A percentile compares a stretch with the other conserved stretches of the same genome.
phyloP scores from a whole-genome alignment of 2,888 invertebrate genomes.

The Mythimna albipuncta region DNA sequence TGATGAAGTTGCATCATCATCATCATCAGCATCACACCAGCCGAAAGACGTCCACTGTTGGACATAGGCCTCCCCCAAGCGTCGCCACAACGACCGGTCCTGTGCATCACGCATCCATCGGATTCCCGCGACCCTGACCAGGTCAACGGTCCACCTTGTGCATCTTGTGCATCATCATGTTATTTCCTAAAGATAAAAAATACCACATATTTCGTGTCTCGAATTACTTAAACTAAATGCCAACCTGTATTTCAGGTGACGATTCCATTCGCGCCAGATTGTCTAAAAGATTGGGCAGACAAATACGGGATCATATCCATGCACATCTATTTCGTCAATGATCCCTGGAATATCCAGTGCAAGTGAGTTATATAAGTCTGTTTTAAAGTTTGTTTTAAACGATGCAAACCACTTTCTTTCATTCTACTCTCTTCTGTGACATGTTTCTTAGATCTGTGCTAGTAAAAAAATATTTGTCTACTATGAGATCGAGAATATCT shows the following conservation, averaged over 20 bases:
- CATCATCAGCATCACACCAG: too few relatives aligned
- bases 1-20: not conserved
- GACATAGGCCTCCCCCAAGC: too few relatives aligned
- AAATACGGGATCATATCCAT: conserved; percentile 71
- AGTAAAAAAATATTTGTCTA: not conserved
- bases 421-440: not conserved
- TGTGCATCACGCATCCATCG: too few relatives aligned
- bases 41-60: too few relatives aligned
- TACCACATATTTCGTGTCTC: not conserved
- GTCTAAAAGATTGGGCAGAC: conserved; percentile 60
- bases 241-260: conserved; percentile 45
- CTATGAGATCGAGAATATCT: not conserved
- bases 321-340: conserved; percentile 73
- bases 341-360: conserved; percentile 66
- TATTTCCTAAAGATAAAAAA: not conserved
- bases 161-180: not conserved
- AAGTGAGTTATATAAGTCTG: conserved; percentile 46
- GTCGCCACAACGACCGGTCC: too few relatives aligned
- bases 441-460: not conserved
- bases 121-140: too few relatives aligned
- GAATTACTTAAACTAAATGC: not conserved
- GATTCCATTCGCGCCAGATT: conserved; percentile 58
- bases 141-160: too few relatives aligned
- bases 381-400: not conserved
- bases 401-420: not conserved